A percentile compares a stretch with the other conserved stretches of the same genome.
Evolutionary conservation across 1,140 invertebrate species (phyloP).

Genomic region (Pogonus chalceus): DNA sequence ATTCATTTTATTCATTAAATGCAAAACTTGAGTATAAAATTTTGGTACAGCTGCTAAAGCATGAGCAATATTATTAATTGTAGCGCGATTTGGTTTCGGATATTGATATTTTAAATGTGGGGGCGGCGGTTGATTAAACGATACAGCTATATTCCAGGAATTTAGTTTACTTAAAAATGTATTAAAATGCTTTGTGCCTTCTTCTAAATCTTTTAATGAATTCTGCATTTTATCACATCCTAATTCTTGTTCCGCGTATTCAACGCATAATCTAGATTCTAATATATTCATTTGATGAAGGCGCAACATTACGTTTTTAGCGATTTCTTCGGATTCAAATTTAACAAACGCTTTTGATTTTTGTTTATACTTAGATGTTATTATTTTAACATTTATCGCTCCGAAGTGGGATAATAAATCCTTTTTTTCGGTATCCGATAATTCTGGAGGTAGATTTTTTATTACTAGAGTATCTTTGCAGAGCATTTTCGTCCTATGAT

Average conservation of each 20-base stretch:
- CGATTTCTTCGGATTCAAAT: constrained; percentile 44
- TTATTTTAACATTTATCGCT: constrained; percentile 29
- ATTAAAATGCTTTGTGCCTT: constrained; percentile 41
- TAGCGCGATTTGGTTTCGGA: constrained; percentile 59
- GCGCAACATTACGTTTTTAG: constrained; percentile 44
- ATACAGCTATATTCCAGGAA: constrained; percentile 51
- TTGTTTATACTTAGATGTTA: constrained; percentile 27
- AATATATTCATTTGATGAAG: constrained; percentile 55
- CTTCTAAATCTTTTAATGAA: constrained; percentile 26
- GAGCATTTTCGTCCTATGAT: constrained; percentile 25
- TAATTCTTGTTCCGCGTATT: constrained; percentile 45
- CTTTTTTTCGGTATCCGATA: constrained; percentile 31
- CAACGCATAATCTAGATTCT: constrained; percentile 46
- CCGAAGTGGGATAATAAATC: constrained; percentile 33
- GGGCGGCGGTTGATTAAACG: constrained; percentile 62
- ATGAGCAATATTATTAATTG: constrained; percentile 68
- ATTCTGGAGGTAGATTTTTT: constrained; percentile 30
- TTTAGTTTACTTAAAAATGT: constrained; percentile 58
- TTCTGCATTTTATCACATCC: constrained; percentile 16
- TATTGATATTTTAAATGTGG: constrained; percentile 64
- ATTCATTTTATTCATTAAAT: constrained; percentile 95
- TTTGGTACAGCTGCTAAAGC: constrained; percentile 61
- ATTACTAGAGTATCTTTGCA: constrained; percentile 30
- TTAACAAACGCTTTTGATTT: constrained; percentile 38
- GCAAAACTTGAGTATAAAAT: constrained; percentile 80